Evolutionary conservation across 2,888 invertebrate genomes (phyloP).

Genomic region (Iphiclides podalirius): DNA sequence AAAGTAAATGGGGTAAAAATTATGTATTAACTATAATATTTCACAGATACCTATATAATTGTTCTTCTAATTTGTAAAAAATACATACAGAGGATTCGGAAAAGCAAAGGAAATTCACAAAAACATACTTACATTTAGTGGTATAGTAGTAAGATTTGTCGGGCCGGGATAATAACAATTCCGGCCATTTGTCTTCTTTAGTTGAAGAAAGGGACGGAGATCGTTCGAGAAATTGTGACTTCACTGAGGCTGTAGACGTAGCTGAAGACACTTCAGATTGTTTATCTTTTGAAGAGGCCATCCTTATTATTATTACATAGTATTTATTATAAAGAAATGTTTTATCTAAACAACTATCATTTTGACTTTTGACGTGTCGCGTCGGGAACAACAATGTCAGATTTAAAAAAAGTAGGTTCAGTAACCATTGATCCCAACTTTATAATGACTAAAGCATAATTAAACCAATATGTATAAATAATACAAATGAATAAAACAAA

Average conservation of each 20-base stretch:
- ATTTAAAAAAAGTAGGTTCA: neutral
- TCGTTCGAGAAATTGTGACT: constrained; percentile 56
- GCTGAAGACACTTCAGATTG: constrained; percentile 54
- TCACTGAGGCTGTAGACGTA: constrained; percentile 58
- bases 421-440: no score
- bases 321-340: constrained; percentile 42
- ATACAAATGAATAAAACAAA: no score
- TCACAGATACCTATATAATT: no score
- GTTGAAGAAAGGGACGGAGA: constrained; percentile 62
- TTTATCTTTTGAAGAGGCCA: constrained; percentile 61
- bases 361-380: constrained; percentile 15
- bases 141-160: constrained; percentile 67
- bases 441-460: no score
- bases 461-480: no score
- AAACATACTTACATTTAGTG: constrained; percentile 61
- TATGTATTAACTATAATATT: no score
- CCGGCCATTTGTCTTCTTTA: constrained; percentile 74
- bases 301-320: constrained; percentile 35
- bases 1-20: no score
- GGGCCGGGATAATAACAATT: constrained; percentile 67
- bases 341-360: constrained; percentile 26
- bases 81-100: no score
- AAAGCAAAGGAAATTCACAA: no score
- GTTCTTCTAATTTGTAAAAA: no score
- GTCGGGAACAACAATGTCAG: neutral